phyloP scores from a whole-genome alignment of 2,888 invertebrate genomes.

The Sesia apiformis region DNA sequence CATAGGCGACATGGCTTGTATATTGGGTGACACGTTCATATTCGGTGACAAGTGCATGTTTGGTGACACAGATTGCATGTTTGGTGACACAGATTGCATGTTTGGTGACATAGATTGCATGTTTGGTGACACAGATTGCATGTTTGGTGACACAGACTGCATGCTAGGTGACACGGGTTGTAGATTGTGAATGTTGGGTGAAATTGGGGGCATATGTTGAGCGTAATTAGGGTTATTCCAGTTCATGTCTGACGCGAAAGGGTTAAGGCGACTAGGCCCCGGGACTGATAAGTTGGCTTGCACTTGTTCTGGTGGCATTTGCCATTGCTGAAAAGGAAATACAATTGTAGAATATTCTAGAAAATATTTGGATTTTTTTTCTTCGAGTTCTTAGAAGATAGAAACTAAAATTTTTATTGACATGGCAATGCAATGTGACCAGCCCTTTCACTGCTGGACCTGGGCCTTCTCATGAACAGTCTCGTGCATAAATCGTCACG shows the following conservation, averaged over 20 bases:
- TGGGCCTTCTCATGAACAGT: background rate
- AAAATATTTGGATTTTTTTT: background rate
- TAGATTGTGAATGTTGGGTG: conserved; percentile 4
- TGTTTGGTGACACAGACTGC: background rate
- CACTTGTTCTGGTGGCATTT: conserved; percentile 1
- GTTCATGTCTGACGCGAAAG: conserved; percentile 10
- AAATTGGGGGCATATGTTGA: conserved; percentile 1
- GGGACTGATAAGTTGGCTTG: conserved; percentile 2
- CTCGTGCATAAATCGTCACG: too few species aligned
- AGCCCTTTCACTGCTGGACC: background rate
- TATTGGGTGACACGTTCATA: conserved; percentile 16
- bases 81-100: conserved; percentile 1
- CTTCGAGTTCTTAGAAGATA: background rate
- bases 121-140: conserved; percentile 3
- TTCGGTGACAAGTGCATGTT: conserved; percentile 17
- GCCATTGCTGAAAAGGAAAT: conserved; percentile 3
- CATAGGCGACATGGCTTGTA: conserved; percentile 4
- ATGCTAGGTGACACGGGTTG: conserved; percentile 6
- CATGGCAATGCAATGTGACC: too few species aligned
- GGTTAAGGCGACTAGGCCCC: background rate
- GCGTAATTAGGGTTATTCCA: conserved; percentile 14
- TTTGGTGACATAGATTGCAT: conserved; percentile 9
- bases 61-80: background rate
- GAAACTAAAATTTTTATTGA: background rate
- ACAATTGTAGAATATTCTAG: background rate